Base-by-base conservation (phyloP, 2,888 invertebrate species). In the Apocheima hispidaria region DNA sequence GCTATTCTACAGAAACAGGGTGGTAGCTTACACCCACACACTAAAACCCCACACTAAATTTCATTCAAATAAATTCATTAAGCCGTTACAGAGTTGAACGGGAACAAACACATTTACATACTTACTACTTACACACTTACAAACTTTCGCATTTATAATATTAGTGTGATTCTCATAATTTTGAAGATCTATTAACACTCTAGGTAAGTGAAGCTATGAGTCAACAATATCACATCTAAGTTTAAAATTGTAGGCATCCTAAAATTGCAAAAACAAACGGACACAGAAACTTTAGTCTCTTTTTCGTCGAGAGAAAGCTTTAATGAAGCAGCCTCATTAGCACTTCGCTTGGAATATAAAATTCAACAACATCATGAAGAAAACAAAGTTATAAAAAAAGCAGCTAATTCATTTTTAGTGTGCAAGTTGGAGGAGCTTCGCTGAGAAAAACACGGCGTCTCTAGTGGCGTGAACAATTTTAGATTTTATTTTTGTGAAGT, bases 351-450 rank as follows among this genome's bases (percentile, higher is more conserved):
- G 33, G 44, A 35, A 54, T 44, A 54, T 35, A 54, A 54, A 54
- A 44, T 44, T 54, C 36, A 23, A 40, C 51, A 40, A 51, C 33
- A 43, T 20, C 40, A 30, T 36, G 36, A 23, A 38, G 50, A 38
- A 26, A 33, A 54, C 26, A 53, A 53, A 41, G 30, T 44, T 44
- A 20, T 44, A 26, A 43, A 44, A 44, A 35, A 36, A 44, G 33
- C 6, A n/a, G 41, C 14, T 54, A 53, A 54, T 54, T 35, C 44
- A 44, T 54, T 54, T 54, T 54, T 54, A 54, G 54, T 54, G 36
- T 12, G 35, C 14, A 54, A 44, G 12, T 54, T 35, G 21, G 44
- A 14, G 16, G 16, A 26, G 36, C 38, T 50, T 35, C 26, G 3
- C 14, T 7, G 10, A 20, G 30, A 6, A 4, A 6, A 38, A 38